phyloP scores from a whole-genome alignment of 2,888 invertebrate genomes.

The Hesperia comma region DNA sequence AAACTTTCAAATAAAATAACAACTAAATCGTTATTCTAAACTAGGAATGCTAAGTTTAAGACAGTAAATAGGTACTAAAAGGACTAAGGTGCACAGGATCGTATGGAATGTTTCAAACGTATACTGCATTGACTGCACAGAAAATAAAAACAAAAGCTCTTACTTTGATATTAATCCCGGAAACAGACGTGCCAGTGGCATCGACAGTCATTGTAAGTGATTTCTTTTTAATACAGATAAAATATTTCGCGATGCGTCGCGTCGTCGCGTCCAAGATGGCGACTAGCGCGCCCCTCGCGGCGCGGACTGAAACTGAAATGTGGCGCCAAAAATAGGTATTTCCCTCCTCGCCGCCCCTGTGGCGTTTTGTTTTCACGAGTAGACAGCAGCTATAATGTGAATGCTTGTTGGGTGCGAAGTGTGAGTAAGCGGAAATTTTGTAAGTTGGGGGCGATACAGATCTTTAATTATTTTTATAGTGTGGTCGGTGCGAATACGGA shows the following conservation, averaged over 20 bases:
- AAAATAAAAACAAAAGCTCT: constrained; percentile 49
- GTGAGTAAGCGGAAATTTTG: background rate
- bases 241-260: constrained; percentile 38
- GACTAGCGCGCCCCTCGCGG: constrained; percentile 69
- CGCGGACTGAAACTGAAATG: constrained; percentile 76
- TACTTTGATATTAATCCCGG: constrained; percentile 79
- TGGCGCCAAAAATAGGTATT: constrained; percentile 74
- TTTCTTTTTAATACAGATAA: constrained; percentile 38
- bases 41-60: constrained; percentile 16
- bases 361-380: constrained; percentile 54
- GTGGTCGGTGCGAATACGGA: too few relatives aligned
- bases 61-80: background rate
- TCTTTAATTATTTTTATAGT: background rate
- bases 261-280: constrained; percentile 50
- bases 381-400: constrained; percentile 59
- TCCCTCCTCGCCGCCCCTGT: constrained; percentile 60
- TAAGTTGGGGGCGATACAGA: background rate
- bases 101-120: constrained; percentile 7
- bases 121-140: background rate
- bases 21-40: background rate
- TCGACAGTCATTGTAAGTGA: constrained; percentile 61
- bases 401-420: constrained; percentile 20
- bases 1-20: background rate
- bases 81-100: constrained; percentile 2
- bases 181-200: constrained; percentile 60